phyloP scores from a whole-genome alignment of 2,888 invertebrate species.

The Mimachlamys varia region DNA sequence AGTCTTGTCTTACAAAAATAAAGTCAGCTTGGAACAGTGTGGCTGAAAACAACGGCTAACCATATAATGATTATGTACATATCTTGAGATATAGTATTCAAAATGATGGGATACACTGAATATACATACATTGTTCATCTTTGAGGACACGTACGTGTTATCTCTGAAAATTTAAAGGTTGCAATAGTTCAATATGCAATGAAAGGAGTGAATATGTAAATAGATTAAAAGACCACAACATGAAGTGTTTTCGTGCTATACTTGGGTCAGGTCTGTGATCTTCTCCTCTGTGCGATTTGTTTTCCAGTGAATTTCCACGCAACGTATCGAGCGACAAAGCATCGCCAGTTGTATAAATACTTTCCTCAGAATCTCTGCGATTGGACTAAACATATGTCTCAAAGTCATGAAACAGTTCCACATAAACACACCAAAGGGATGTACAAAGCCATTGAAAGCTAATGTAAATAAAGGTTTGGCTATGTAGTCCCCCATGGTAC shows the following conservation, averaged over 20 bases:
- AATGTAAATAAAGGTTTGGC: conserved; percentile 65
- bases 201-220: too few species aligned
- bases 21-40: too few species aligned
- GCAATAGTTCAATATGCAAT: too few species aligned
- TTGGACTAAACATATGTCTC: conserved; percentile 63
- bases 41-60: too few species aligned
- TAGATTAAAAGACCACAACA: too few species aligned
- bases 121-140: too few species aligned
- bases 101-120: too few species aligned
- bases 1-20: too few species aligned
- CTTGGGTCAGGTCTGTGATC: conserved; percentile 15
- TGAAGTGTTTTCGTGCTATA: background rate
- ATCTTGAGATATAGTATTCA: too few species aligned
- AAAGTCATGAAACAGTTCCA: conserved; percentile 67
- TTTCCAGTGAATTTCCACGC: conserved; percentile 62
- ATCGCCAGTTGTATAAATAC: conserved; percentile 61
- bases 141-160: too few species aligned
- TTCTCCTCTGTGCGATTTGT: conserved; percentile 32
- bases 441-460: conserved; percentile 64
- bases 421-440: conserved; percentile 63
- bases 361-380: conserved; percentile 59
- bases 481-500: conserved; percentile 63
- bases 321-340: conserved; percentile 59
- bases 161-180: too few species aligned
- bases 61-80: too few species aligned